Base-by-base conservation (phyloP, 1,140 invertebrate genomes). In the Drosophila serrata region DNA sequence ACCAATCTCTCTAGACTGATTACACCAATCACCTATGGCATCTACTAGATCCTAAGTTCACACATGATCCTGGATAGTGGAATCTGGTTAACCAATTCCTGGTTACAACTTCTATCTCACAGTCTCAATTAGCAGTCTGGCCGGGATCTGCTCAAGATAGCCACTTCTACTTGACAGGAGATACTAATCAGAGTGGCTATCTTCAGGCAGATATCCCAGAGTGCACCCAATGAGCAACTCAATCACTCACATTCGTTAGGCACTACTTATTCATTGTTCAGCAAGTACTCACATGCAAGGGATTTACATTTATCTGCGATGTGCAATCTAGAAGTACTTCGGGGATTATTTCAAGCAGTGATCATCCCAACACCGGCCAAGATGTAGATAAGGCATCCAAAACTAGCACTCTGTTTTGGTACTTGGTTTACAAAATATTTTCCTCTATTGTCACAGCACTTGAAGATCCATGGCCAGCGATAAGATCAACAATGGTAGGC, bases 81-180 rank as follows among this genome's bases (percentile, higher is more conserved):
- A 76, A 77, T 86, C 82, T 76, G 82, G 65, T 82, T 82, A 69
- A 79, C 79, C 75, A 79, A 88, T 73, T 85, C 24, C 46, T 56
- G 62, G 79, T 48, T 42, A 61, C 58, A 46, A 64, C 55, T 53
- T 63, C 67, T 61, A 68, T 77, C 62, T 84, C 24, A 29, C 17
- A 15, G 29, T 22, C 12, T 43, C 61, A 55, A 75, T 57, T 65
- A 62, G 46, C 42, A 39, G 53, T 17, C 31, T 59, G 60, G 56
- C 46, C 45, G 43, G 65, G 67, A 68, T 58, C 35, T 48, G 42
- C 11, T 17, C 31, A 6, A 49, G 39, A 53, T 76, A 59, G 55
- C 33, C 51, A 53, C 39, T 35, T 53, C 73, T 55, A 67, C 55
- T 76, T 53, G 53, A 75, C 61, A 45, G 43, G n/a, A 75, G 74